A percentile compares a stretch with the other conserved stretches of the same genome.
These are phyloP conservation scores for Acrossocheilus wenchowensis DNA, from an alignment of 2,797 vertebrate genomes.

Conservation along the genomic window DNA sequence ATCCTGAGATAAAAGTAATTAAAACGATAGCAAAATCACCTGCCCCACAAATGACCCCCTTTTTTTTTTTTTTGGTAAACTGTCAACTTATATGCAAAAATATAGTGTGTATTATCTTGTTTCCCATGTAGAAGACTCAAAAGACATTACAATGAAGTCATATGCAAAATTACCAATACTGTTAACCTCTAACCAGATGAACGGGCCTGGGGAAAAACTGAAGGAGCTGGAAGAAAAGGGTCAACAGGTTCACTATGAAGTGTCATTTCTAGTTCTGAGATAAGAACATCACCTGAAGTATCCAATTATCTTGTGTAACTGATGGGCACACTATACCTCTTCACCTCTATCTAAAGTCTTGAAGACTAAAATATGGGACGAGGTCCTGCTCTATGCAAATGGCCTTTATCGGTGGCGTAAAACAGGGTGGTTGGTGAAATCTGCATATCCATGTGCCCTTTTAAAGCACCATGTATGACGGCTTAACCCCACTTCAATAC, in stretches of 20 bases:
- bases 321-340: constrained; percentile 41
- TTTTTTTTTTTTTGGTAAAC: constrained; percentile 7
- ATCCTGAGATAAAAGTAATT: constrained; percentile 12
- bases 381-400: constrained; percentile 50
- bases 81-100: not conserved
- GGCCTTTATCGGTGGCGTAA: constrained; percentile 23
- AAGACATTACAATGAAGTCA: constrained; percentile 8
- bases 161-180: not conserved
- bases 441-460: constrained; percentile 44
- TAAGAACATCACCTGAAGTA: constrained; percentile 36
- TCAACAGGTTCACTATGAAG: constrained; percentile 41
- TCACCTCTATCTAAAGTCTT: constrained; percentile 31
- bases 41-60: not conserved
- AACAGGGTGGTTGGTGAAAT: constrained; percentile 6
- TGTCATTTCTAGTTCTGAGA: constrained; percentile 38
- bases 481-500: constrained; percentile 11
- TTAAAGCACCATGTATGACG: constrained; percentile 32
- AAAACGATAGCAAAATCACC: not conserved
- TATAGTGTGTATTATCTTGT: not conserved
- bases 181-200: constrained; percentile 12
- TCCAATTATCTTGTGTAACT: constrained; percentile 42
- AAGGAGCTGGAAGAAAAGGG: not conserved
- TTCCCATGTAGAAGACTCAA: not conserved
- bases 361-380: constrained; percentile 40
- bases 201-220: not conserved